Percentiles rank a stretch among this genome's conserved stretches.
phyloP scores from a whole-genome alignment of 2,113 vertebrate genomes.

The Guaruba guarouba region DNA sequence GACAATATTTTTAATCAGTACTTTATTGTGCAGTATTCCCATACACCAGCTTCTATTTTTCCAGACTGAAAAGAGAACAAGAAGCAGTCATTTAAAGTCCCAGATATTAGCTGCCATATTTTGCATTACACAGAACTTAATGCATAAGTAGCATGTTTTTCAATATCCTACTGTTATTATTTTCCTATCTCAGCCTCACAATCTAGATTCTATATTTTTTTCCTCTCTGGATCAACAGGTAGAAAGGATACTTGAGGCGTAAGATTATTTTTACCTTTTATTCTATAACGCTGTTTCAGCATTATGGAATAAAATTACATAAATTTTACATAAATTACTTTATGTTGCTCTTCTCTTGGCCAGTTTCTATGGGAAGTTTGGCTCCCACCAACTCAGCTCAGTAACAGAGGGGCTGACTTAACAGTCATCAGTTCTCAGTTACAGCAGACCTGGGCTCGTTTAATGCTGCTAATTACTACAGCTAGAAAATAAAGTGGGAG shows the following conservation, averaged over 20 bases:
- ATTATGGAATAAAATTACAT: neutral
- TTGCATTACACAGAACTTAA: neutral
- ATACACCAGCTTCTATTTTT: neutral
- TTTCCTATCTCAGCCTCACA: neutral
- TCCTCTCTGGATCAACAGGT: neutral
- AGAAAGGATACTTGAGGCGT: neutral
- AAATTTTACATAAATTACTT: neutral
- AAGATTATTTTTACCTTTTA: neutral
- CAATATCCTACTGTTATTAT: neutral
- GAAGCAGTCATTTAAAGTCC: neutral
- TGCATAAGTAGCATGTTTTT: neutral
- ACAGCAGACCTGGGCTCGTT: neutral
- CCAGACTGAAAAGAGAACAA: neutral
- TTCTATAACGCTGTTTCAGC: neutral
- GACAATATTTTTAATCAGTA: neutral
- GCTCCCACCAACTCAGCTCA: neutral
- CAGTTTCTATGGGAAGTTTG: neutral
- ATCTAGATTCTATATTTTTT: neutral
- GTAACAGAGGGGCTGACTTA: neutral
- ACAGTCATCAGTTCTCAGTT: neutral
- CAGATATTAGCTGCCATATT: neutral
- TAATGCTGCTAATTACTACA: neutral
- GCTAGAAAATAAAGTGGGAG: neutral
- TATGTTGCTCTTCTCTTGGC: accelerated
- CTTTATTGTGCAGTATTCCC: neutral